These are phyloP conservation scores for Heliconius charithonia DNA, from an alignment of 2,888 invertebrate species.

Conservation along the genomic window DNA sequence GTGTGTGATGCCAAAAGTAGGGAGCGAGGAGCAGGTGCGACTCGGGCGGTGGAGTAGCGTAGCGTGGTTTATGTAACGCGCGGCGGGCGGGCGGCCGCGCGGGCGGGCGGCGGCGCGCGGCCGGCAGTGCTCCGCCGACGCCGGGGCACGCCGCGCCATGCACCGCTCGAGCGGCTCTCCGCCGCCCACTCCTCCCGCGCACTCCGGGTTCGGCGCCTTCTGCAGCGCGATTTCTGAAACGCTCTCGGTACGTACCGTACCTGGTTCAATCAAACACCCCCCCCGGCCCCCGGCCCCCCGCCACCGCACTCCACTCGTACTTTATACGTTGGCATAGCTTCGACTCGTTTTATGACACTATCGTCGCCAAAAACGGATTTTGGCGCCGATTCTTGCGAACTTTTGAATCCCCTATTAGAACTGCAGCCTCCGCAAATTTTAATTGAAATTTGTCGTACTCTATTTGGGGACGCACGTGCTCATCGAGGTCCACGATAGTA, in stretches of 20 bases:
- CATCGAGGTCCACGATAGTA: slow-evolving; percentile 62
- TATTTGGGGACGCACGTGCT: slow-evolving; percentile 81
- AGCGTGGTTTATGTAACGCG: slow-evolving; percentile 49
- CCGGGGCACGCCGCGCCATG: slow-evolving; percentile 64
- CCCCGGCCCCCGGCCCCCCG: slow-evolving; percentile 26
- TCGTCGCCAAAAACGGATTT: slow-evolving; percentile 60
- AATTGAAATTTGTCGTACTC: slow-evolving; percentile 59
- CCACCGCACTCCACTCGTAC: slow-evolving; percentile 41
- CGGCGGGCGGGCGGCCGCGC: slow-evolving; percentile 69
- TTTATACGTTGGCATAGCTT: slow-evolving; percentile 35
- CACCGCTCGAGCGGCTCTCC: slow-evolving; percentile 69
- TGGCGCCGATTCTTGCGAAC: slow-evolving; percentile 61
- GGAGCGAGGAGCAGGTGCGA: slow-evolving; percentile 79
- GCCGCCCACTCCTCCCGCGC: slow-evolving; percentile 59
- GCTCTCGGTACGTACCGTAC: slow-evolving; percentile 75
- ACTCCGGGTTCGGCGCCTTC: slow-evolving; percentile 79
- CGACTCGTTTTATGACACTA: slow-evolving; percentile 49
- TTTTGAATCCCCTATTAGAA: slow-evolving; percentile 46
- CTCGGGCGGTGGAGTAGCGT: slow-evolving; percentile 50
- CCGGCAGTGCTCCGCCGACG: slow-evolving; percentile 73
- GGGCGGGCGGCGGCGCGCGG: slow-evolving; percentile 58
- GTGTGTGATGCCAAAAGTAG: slow-evolving; percentile 76
- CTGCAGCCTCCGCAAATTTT: slow-evolving; percentile 47
- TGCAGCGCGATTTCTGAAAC: slow-evolving; percentile 81
- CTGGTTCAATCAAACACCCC: slow-evolving; percentile 37